These are phyloP conservation scores for Xestia sexstrigata DNA, from an alignment of 2,888 invertebrate species.

Conservation along the genomic window DNA sequence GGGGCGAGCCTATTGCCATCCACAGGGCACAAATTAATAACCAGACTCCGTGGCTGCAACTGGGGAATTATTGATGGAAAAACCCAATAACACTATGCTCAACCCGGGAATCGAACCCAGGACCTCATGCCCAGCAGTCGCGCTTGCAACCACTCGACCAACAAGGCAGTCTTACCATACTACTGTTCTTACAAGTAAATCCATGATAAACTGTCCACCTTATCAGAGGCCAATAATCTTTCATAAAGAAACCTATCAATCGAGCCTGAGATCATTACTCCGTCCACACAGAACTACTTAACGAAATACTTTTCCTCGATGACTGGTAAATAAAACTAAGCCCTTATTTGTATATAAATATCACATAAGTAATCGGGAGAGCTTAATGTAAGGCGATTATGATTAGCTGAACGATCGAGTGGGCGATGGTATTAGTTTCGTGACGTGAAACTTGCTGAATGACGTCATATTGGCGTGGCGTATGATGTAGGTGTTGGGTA, in stretches of 20 bases:
- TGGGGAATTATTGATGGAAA: no score
- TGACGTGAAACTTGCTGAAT: neutral
- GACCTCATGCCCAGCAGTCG: no score
- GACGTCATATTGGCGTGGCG: constrained; percentile 1
- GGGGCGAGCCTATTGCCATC: no score
- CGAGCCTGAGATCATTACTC: neutral
- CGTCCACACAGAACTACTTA: neutral
- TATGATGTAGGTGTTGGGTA: neutral
- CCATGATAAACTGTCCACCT: neutral
- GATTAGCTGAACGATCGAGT: constrained; percentile 29
- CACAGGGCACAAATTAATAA: no score
- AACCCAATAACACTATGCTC: no score
- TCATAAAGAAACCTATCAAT: neutral
- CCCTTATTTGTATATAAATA: constrained; percentile 26
- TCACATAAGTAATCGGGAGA: constrained; percentile 21
- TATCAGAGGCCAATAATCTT: neutral
- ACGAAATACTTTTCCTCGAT: neutral
- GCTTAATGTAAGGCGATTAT: constrained; percentile 47
- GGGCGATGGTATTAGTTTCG: constrained; percentile 11
- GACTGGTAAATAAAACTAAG: neutral
- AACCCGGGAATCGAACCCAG: no score
- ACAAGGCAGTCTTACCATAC: no score
- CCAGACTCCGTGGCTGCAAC: no score
- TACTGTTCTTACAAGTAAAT: neutral
- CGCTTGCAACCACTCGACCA: no score